Conservation (phyloP, 2,888 invertebrate species). For the Habrosyne pyritoides region DNA sequence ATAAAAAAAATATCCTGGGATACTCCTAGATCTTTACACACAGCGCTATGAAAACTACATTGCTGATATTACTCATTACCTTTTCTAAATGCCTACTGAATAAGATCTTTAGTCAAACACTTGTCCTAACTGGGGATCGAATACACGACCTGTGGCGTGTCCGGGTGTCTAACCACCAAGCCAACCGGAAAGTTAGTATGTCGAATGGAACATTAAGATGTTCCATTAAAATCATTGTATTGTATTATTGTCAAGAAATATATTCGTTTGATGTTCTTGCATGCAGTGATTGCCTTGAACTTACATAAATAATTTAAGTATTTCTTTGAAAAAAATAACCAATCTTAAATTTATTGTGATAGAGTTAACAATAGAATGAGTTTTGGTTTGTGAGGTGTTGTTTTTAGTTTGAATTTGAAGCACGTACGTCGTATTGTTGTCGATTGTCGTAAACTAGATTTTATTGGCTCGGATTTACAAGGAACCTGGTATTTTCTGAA, state of each 20-base stretch:
- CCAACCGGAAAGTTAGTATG: no score
- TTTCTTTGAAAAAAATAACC: not conserved
- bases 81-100: no score
- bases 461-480: conserved; percentile 8
- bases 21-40: no score
- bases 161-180: no score
- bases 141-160: no score
- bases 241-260: not conserved
- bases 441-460: conserved; percentile 17
- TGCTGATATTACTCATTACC: no score
- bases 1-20: no score
- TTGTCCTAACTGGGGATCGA: no score
- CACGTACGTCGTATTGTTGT: conserved; percentile 16
- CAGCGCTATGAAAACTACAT: no score
- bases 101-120: no score
- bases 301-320: not conserved
- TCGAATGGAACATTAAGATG: no score
- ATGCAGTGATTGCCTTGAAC: conserved; percentile 10
- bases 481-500: not conserved
- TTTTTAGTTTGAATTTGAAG: conserved; percentile 11
- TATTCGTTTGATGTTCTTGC: not conserved
- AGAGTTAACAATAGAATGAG: not conserved
- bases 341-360: not conserved
- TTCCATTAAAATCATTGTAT: not conserved
- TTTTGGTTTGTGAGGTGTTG: conserved; percentile 2